A percentile compares a stretch with the other conserved stretches of the same genome.
These are phyloP conservation scores for Synanthedon vespiformis DNA, from an alignment of 2,888 invertebrate genomes.

Conservation along the genomic window DNA sequence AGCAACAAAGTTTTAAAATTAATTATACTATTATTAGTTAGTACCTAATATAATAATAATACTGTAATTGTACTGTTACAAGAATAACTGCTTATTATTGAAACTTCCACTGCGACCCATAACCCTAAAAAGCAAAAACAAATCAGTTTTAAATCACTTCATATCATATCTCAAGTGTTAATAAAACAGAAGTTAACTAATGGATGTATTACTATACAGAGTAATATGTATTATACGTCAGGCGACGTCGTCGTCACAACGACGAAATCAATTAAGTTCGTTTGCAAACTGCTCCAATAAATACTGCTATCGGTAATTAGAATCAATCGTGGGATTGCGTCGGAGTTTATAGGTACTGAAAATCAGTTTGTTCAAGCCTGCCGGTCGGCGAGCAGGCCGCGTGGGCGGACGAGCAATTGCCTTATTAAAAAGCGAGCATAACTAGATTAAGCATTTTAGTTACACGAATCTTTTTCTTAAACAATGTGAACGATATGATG, in stretches of 20 bases:
- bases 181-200: constrained; percentile 6
- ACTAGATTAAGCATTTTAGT: constrained; percentile 27
- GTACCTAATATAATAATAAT: no score
- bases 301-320: constrained; percentile 69
- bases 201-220: constrained; percentile 2
- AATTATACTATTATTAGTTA: no score
- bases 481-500: no score
- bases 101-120: no score
- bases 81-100: no score
- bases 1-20: no score
- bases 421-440: constrained; percentile 54
- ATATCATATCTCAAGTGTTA: neutral
- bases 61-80: no score
- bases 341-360: constrained; percentile 41
- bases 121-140: no score
- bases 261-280: constrained; percentile 63
- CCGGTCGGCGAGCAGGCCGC: constrained; percentile 14
- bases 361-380: constrained; percentile 33
- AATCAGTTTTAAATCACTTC: no score
- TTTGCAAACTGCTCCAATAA: constrained; percentile 64
- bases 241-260: constrained; percentile 20
- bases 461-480: no score
- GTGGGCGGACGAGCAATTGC: constrained; percentile 49
- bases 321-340: constrained; percentile 65
- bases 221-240: constrained; percentile 14